phyloP scores from a whole-genome alignment of 1,140 invertebrate species.

The Drosophila bipectinata region DNA sequence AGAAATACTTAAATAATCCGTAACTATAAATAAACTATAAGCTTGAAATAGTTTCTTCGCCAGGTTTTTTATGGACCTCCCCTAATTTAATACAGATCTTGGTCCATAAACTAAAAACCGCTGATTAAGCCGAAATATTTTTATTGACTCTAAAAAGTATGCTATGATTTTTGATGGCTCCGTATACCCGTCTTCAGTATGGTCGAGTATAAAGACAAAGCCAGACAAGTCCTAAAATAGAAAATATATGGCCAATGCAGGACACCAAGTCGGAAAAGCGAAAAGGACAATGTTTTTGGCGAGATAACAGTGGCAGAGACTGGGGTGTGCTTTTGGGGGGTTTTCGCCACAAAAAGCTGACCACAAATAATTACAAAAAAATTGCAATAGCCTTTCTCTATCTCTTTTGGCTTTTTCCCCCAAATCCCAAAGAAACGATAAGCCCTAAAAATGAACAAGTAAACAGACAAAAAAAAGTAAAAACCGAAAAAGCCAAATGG shows the following conservation, averaged over 20 bases:
- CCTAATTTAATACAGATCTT: background rate
- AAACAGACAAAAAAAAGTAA: constrained; percentile 3
- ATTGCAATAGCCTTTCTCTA: constrained; percentile 8
- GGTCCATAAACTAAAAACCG: background rate
- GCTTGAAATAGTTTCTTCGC: no score
- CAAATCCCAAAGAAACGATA: constrained; percentile 14
- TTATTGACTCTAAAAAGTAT: constrained; percentile 1
- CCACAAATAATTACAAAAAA: constrained; percentile 39
- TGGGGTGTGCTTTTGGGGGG: background rate
- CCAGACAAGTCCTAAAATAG: constrained; percentile 14
- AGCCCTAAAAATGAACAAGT: constrained; percentile 36
- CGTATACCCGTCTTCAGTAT: background rate
- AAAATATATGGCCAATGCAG: constrained; percentile 13
- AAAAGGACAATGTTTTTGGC: background rate
- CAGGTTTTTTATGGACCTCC: background rate
- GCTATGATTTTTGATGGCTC: background rate
- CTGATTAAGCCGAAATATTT: background rate
- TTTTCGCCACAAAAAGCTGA: constrained; percentile 1
- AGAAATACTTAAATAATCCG: no score
- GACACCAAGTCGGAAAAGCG: background rate
- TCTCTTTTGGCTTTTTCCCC: constrained; percentile 1
- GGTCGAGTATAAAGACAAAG: constrained; percentile 8
- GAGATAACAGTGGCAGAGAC: constrained; percentile 5
- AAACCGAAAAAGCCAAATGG: constrained; percentile 22
- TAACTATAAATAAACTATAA: no score